Conservation (phyloP, 2,113 vertebrate genomes). For the Rhinolophus ferrumequinum region DNA sequence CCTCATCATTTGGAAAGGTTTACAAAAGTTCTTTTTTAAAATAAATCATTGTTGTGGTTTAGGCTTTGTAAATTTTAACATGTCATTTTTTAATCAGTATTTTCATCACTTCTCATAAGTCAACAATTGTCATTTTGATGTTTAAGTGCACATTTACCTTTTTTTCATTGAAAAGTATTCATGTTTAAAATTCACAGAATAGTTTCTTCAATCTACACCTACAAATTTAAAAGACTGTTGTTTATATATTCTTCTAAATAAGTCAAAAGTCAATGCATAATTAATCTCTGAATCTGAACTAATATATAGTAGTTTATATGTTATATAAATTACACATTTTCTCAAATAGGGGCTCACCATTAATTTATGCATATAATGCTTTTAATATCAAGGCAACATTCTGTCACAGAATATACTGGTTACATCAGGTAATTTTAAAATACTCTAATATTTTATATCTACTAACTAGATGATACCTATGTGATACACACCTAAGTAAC, state of each 20-base stretch:
- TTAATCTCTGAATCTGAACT: background rate
- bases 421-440: background rate
- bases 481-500: background rate
- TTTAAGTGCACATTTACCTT: background rate
- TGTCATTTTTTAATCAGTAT: slow-evolving; percentile 43
- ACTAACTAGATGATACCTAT: background rate
- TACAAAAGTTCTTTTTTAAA: slow-evolving; percentile 29
- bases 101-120: slow-evolving; percentile 44
- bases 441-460: background rate
- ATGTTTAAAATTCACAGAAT: background rate
- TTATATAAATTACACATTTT: background rate
- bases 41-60: background rate
- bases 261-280: background rate
- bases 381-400: background rate
- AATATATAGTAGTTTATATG: background rate
- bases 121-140: background rate
- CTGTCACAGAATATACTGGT: background rate
- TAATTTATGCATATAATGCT: background rate
- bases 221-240: background rate
- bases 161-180: background rate
- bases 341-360: background rate
- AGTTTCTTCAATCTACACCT: background rate
- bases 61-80: background rate
- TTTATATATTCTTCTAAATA: background rate
- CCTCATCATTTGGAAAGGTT: slow-evolving; percentile 52